Evolutionary conservation across 2,888 invertebrate genomes (phyloP), one percentile per base, ranked within the genome.

Genomic region (Steinernema carpocapsae): DNA sequence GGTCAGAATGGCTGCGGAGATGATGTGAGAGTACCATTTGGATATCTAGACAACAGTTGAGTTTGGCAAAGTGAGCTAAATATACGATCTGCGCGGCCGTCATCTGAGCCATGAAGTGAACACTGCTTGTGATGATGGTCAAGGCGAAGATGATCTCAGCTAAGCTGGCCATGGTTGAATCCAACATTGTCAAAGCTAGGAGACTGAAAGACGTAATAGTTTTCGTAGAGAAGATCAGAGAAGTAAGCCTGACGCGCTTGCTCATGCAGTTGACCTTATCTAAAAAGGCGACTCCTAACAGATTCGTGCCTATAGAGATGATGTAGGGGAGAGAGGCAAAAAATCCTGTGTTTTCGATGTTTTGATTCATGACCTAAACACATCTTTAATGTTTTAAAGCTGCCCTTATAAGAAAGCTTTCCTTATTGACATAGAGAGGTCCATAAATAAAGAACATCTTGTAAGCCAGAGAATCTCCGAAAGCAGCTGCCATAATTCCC

Each of bases 351-450:
- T 64, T 6, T 17, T 29, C 29, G 17, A 64, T 29, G 24, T 64
- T 32, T 2, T 12, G 12, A 17, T 64, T 32, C 4, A 64, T 17
- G 2, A 64, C 64, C 64, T 64, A 6, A 32, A 64, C n/a, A n/a
- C 2, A 48, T 17, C 4, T 2, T 3, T 7, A 48, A 12, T 2
- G 14, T 14, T n/a, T 29, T 1, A 29, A 29, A n/a, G 29, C 1
- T 17, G n/a, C n/a, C n/a, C n/a, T n/a, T n/a, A n/a, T 4, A 56
- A 4, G 2, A 7, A 29, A n/a, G 4, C 24, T 19, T 37, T 12
- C 64, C 64, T 29, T 64, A 17, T 64, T 29, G 17, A 64, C 7
- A 32, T 64, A 64, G 3, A 64, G 29, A 64, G 64, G 64, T 6
- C 64, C 64, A n/a, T 64, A 64, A 17, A 64, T 29, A 17, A 32